Evolutionary conservation across 92 coral and sea anemone species (phyloP).

Genomic region (Siderastrea radians): DNA sequence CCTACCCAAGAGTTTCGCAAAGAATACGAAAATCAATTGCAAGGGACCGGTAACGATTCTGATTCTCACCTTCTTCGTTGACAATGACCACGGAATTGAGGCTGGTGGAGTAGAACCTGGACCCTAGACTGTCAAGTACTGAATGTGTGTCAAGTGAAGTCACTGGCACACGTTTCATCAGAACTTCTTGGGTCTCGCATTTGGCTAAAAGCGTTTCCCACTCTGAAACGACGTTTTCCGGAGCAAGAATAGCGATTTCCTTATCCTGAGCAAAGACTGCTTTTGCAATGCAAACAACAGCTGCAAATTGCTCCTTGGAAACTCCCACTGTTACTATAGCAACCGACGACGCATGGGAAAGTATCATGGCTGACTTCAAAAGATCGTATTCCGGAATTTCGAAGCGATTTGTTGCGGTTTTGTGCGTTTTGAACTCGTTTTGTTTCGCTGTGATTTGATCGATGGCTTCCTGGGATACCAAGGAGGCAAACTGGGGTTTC

Average conservation of each 20-base stretch:
- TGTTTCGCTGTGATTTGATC: neutral
- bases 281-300: slow-evolving; percentile 10
- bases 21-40: no score
- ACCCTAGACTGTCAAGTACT: neutral
- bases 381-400: neutral
- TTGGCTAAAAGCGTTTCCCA: slow-evolving; percentile 7
- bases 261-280: slow-evolving; percentile 30
- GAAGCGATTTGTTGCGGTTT: neutral
- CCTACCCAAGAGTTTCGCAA: no score
- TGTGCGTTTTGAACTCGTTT: neutral
- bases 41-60: neutral
- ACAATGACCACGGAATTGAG: slow-evolving; percentile 14
- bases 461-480: slow-evolving; percentile 33
- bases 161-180: neutral
- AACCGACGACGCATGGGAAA: slow-evolving; percentile 42
- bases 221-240: neutral
- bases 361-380: neutral
- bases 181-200: slow-evolving; percentile 10
- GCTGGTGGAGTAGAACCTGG: slow-evolving; percentile 15
- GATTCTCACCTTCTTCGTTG: slow-evolving; percentile 23
- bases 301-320: neutral
- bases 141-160: neutral
- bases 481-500: slow-evolving; percentile 34
- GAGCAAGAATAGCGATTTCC: slow-evolving; percentile 6
- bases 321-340: slow-evolving; percentile 13